Evolutionary conservation across 2,797 vertebrate species (phyloP).

Genomic region (Balearica regulorum): DNA sequence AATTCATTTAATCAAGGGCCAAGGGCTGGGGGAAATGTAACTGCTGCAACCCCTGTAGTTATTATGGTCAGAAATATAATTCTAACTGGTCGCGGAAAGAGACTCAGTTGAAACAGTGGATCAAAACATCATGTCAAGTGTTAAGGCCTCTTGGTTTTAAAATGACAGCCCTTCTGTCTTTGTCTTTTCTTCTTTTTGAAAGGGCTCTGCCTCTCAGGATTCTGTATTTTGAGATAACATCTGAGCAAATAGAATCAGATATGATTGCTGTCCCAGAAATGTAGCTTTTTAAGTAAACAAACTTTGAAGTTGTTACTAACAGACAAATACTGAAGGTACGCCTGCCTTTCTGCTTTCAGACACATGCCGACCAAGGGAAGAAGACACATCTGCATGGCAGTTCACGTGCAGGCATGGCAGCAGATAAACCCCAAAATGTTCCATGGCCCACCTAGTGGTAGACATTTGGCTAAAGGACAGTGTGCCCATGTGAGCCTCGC

Average conservation of each 20-base stretch:
- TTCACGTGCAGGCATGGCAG: not conserved
- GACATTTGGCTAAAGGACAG: not conserved
- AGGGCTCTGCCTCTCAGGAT: not conserved
- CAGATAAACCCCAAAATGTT: not conserved
- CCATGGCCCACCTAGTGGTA: accelerated
- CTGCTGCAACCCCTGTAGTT: not conserved
- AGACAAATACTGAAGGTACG: not conserved
- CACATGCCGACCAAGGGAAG: not conserved
- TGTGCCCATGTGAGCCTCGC: not conserved
- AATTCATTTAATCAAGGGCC: not conserved
- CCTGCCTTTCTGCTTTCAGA: not conserved
- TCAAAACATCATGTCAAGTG: not conserved
- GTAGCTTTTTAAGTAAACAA: not conserved
- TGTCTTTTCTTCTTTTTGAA: not conserved
- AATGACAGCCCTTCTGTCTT: not conserved
- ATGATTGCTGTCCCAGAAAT: not conserved
- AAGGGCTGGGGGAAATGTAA: not conserved
- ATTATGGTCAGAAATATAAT: not conserved
- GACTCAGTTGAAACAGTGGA: not conserved
- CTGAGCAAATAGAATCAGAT: not conserved
- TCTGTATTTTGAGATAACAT: not conserved
- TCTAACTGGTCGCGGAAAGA: not conserved
- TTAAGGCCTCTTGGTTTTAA: not conserved
- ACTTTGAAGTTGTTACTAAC: not conserved
- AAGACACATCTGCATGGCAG: not conserved